Percentiles rank a stretch among this genome's conserved stretches.
Evolutionary conservation across 2,113 vertebrate genomes (phyloP).

Genomic region (Proteles cristata): DNA sequence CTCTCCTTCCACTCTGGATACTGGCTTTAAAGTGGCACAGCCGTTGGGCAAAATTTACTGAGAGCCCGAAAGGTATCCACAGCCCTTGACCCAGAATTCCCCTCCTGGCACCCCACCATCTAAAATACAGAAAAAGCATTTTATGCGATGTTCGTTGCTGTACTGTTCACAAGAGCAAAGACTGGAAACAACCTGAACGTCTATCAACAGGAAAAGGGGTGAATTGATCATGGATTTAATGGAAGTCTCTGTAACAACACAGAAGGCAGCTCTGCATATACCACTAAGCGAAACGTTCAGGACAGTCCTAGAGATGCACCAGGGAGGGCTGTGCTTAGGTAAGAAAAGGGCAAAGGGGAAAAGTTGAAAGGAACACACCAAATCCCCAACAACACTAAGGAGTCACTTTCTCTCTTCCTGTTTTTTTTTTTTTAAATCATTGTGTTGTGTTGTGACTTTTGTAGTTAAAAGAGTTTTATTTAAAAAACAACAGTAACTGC

Average conservation of each 20-base stretch:
- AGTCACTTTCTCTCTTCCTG: not conserved
- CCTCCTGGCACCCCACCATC: not conserved
- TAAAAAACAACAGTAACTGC: not conserved
- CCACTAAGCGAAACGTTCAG: not conserved
- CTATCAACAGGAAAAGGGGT: not conserved
- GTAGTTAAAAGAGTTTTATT: not conserved
- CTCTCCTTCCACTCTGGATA: not conserved
- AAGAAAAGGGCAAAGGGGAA: not conserved
- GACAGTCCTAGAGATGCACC: not conserved
- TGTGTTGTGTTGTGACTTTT: not conserved
- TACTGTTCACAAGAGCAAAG: not conserved
- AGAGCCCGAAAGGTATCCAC: not conserved
- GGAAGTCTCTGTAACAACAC: not conserved
- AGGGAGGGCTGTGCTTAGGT: not conserved
- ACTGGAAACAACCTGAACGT: not conserved
- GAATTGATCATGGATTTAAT: not conserved
- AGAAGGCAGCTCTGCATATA: too few species aligned
- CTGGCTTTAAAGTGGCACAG: not conserved
- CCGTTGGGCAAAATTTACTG: not conserved
- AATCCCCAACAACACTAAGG: not conserved
- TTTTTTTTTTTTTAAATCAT: conserved; percentile 29
- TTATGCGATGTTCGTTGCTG: not conserved
- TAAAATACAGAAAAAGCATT: not conserved
- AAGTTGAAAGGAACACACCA: not conserved
- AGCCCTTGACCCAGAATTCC: conserved; percentile 21